A percentile compares a stretch with the other conserved stretches of the same genome.
Evolutionary conservation across 1,140 invertebrate genomes (phyloP).

Genomic region (Aplysia californica): DNA sequence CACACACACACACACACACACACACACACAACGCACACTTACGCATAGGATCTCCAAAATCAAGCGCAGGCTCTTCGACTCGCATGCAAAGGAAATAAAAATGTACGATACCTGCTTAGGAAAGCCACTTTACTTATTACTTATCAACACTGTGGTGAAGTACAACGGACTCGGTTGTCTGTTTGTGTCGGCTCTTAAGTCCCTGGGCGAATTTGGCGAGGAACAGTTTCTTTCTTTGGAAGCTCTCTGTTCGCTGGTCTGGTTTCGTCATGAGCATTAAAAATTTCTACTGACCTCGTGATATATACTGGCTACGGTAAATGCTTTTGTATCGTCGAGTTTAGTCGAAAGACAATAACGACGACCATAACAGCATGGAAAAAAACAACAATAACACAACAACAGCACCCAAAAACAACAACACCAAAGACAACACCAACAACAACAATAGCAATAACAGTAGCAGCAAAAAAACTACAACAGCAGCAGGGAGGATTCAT

Average conservation of each 20-base stretch:
- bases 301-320: no score
- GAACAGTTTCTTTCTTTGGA: no score
- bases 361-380: neutral
- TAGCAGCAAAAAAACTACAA: neutral
- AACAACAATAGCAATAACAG: no score
- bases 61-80: neutral
- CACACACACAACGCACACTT: neutral
- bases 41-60: no score
- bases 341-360: neutral
- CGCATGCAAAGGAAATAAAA: neutral
- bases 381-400: neutral
- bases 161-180: no score
- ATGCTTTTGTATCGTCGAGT: no score
- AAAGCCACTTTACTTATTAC: neutral
- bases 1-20: neutral
- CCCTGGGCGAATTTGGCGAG: neutral
- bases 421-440: neutral
- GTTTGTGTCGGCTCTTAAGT: neutral
- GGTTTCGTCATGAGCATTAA: no score
- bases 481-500: neutral
- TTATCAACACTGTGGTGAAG: neutral
- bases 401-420: neutral
- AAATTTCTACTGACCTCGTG: no score
- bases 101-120: neutral
- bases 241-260: no score